phyloP scores from a whole-genome alignment of 2,797 vertebrate species.

The Lutra lutra region DNA sequence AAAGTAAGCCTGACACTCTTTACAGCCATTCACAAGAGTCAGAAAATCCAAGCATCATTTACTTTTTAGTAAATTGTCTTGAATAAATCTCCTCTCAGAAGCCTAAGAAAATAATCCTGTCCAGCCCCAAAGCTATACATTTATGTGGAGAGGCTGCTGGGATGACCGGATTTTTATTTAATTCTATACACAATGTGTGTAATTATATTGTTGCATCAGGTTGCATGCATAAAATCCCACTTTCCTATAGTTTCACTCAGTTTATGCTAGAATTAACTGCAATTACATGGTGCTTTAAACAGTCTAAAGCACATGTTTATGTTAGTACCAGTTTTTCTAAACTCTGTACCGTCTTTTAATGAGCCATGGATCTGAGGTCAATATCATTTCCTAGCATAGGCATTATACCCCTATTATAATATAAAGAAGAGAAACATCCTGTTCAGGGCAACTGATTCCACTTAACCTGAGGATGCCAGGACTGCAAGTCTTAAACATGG shows the following conservation, averaged over 20 bases:
- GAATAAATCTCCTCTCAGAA: not conserved
- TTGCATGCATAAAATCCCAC: not conserved
- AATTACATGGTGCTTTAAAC: slow-evolving; percentile 14
- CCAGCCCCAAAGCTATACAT: not conserved
- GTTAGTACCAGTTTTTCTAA: slow-evolving; percentile 25
- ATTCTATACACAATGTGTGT: not conserved
- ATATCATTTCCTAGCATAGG: not conserved
- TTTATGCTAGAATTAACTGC: not conserved
- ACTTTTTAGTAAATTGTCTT: not conserved
- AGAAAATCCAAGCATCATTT: slow-evolving; percentile 1
- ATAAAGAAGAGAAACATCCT: not conserved
- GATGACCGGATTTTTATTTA: not conserved
- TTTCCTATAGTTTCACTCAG: not conserved
- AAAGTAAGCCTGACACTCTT: not conserved
- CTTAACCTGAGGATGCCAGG: not conserved
- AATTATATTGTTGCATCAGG: not conserved
- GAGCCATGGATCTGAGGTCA: slow-evolving; percentile 1
- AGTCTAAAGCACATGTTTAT: slow-evolving; percentile 12
- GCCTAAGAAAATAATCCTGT: not conserved
- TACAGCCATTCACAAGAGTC: not conserved
- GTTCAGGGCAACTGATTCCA: not conserved
- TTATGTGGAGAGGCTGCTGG: not conserved
- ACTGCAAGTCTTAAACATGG: not conserved
- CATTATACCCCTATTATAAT: not conserved
- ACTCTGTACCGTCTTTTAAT: not conserved